Conservation (phyloP, 2,113 vertebrate genomes). For the Sylvilagus bachmani region DNA sequence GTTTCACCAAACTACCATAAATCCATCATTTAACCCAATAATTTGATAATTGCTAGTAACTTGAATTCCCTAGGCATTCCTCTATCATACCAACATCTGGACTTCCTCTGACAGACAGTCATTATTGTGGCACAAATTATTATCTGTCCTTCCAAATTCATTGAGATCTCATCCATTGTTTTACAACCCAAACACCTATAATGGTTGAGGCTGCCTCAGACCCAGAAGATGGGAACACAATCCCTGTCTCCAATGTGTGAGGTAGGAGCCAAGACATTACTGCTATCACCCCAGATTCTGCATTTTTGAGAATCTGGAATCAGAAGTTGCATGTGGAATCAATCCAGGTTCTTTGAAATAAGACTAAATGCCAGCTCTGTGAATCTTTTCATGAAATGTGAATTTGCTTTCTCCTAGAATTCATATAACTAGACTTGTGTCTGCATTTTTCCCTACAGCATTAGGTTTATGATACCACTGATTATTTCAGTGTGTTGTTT, state of each 20-base stretch:
- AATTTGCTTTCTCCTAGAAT: not conserved
- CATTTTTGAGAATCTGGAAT: too few species aligned
- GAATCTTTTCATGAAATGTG: not conserved
- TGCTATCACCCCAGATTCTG: not conserved
- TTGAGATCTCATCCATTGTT: not conserved
- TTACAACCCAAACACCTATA: too few species aligned
- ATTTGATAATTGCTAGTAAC: not conserved
- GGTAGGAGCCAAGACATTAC: too few species aligned
- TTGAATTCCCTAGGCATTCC: not conserved
- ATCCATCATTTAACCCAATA: not conserved
- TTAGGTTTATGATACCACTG: not conserved
- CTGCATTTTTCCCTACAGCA: not conserved
- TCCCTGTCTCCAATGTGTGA: too few species aligned
- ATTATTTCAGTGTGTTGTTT: not conserved
- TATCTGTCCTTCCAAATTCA: not conserved
- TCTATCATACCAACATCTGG: not conserved
- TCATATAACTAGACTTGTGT: not conserved
- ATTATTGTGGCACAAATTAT: not conserved
- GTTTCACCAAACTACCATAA: not conserved
- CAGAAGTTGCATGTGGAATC: too few species aligned
- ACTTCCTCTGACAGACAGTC: not conserved
- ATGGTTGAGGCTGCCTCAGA: too few species aligned
- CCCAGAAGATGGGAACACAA: too few species aligned
- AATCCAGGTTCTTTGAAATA: too few species aligned
- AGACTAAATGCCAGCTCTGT: not conserved